Evolutionary conservation across 2,888 invertebrate species (phyloP), one percentile per base, ranked within the genome.

Genomic region (Cyaniris semiargus): DNA sequence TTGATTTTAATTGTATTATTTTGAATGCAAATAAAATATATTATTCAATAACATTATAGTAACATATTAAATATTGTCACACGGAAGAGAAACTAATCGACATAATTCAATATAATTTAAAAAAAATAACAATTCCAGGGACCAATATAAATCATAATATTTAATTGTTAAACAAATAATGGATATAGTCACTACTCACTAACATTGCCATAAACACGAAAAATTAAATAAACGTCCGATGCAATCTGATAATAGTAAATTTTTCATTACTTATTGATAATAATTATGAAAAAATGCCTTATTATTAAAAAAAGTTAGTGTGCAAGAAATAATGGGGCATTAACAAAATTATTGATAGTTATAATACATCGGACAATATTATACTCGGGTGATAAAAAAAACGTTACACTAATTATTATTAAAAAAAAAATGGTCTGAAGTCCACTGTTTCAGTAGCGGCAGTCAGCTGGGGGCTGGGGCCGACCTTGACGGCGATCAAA

Each of bases 401-500:
- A 53, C 10, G 4, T 53, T 5, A 53, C 53, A 53, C 0, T 53
- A 4, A 4, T 53, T 15, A 5, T 21, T n/a, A 1, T 58, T 21
- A 21, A 58, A 66, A 60, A 27, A 23, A 1, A n/a, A n/a, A n/a
- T n/a, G n/a, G 60, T 23, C n/a, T 70, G n/a, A 21, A 44, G 71
- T 72, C 21, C 71, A 21, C 44, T 38, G 21, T 48, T 10, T n/a
- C 71, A n/a, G 71, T 21, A 8, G 34, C 4, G n/a, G 18, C 34
- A n/a, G 34, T 38, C 38, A 38, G 31, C 34, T 70, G 31, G 34
- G 23, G 31, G 38, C 34, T 31, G 31, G 34, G 70, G 8, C 48
- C n/a, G 72, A n/a, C 44, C 23, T 72, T n/a, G 72, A 72, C 60
- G 48, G 23, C 72, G 44, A 23, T 48, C 72, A 44, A 72, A n/a